phyloP scores from a whole-genome alignment of 2,113 vertebrate genomes.

The Thunnus thynnus region DNA sequence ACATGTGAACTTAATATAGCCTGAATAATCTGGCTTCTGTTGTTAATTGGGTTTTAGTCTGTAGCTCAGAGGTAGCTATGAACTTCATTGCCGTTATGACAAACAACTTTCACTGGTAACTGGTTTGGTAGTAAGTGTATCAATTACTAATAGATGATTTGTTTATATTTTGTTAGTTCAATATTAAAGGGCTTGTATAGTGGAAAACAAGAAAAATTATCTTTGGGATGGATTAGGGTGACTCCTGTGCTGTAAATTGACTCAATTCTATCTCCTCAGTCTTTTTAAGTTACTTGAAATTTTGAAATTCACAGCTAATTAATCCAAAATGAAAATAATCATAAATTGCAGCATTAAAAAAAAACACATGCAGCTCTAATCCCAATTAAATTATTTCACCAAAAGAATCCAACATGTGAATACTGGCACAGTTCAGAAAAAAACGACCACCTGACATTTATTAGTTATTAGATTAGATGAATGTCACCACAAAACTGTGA shows the following conservation, averaged over 20 bases:
- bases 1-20: slow-evolving; percentile 34
- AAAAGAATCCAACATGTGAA: not conserved
- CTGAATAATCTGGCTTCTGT: not conserved
- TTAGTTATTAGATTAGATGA: not conserved
- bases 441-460: not conserved
- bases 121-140: too few species aligned
- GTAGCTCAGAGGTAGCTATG: slow-evolving; percentile 1
- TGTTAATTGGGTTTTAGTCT: slow-evolving; percentile 5
- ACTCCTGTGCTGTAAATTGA: too few species aligned
- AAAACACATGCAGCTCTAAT: not conserved
- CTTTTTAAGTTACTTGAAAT: too few species aligned
- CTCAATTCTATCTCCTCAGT: too few species aligned
- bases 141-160: too few species aligned
- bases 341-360: too few species aligned
- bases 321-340: not conserved
- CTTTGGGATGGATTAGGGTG: too few species aligned
- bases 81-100: not conserved
- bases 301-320: too few species aligned
- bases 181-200: too few species aligned
- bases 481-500: not conserved
- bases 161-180: too few species aligned
- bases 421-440: not conserved
- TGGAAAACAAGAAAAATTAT: too few species aligned
- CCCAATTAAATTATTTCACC: not conserved
- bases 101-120: too few species aligned